Percentiles rank a stretch among this genome's conserved stretches.
Evolutionary conservation across 2,888 invertebrate species (phyloP).

Genomic region (Catocala sponsa): DNA sequence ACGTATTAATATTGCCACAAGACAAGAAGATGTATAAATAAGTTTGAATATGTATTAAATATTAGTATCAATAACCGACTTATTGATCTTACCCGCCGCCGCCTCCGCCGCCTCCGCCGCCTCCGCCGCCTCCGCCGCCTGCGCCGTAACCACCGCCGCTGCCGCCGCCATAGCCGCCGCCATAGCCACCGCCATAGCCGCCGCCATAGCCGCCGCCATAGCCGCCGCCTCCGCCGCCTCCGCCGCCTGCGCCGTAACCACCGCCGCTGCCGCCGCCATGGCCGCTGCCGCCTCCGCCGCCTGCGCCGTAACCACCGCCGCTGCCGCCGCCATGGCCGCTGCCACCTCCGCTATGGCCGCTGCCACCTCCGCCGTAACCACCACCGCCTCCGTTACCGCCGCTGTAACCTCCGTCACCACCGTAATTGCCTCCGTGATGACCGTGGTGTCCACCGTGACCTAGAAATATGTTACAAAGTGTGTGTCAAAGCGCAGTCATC

Average conservation of each 20-base stretch:
- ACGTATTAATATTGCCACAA: no score
- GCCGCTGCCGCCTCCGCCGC: constrained; percentile 40
- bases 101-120: constrained; percentile 48
- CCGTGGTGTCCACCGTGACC: constrained; percentile 37
- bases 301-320: constrained; percentile 42
- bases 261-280: constrained; percentile 45
- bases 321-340: constrained; percentile 34
- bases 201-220: constrained; percentile 31
- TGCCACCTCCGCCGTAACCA: no score
- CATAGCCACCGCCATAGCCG: constrained; percentile 32
- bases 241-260: no score
- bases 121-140: constrained; percentile 47
- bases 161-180: constrained; percentile 30
- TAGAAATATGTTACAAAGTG: not conserved
- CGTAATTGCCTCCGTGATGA: constrained; percentile 42
- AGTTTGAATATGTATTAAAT: no score
- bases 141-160: constrained; percentile 48
- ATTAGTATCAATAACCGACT: no score
- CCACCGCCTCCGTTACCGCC: constrained; percentile 46
- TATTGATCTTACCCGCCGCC: not conserved
- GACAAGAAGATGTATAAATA: no score
- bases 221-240: constrained; percentile 43
- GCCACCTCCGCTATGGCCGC: constrained; percentile 43
- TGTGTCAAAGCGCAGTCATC: not conserved
- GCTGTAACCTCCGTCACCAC: constrained; percentile 39